Base-by-base conservation (phyloP, 1,140 invertebrate species). In the Diachasma alloeum region DNA sequence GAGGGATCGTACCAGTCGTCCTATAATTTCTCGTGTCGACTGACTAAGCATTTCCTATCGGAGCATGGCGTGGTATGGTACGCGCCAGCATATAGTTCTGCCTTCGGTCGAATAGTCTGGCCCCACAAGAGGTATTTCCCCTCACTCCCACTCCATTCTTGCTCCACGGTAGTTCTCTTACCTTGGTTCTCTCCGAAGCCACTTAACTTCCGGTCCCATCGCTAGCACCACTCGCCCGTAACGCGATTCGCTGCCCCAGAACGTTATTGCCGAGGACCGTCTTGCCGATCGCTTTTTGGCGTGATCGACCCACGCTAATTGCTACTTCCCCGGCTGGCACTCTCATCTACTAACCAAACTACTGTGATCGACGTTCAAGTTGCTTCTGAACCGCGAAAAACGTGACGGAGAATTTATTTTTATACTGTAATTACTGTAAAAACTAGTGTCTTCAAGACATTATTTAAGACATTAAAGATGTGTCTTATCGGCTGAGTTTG, bases 121-220 rank as follows among this genome's bases (percentile, higher is more conserved):
- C 48, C 48, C 9, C 48, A 53, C 48, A 19, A 53, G 48, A 53
- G 48, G 48, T 53, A 15, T 53, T 46, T 77, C 72, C 79, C 80
- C 74, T n/a, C 26, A 11, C 53, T 59, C 48, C n/a, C 67, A 31
- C 31, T 31, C 31, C 31, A 31, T 31, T 31, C 66, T 68, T n/a
- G 6, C 13, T n/a, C 15, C 69, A 6, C 17, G 36, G 15, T 36
- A 4, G 4, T 31, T 72, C 44, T 72, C 71, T 19, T 37, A 31
- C 31, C 13, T 42, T 9, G 0, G 13, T 56, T 63, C 59, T 74
- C 19, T 19, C 39, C 42, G 44, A 44, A 70, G 74, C 74, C 79
- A 83, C 79, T 83, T 83, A 83, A 83, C 82, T 80, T 76, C 76
- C 79, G 80, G 81, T 82, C 82, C 73, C 79, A 79, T 78, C 80